Evolutionary conservation across 2,113 vertebrate species (phyloP), one percentile per base, ranked within the genome.

Genomic region (Zosterops japonicus): DNA sequence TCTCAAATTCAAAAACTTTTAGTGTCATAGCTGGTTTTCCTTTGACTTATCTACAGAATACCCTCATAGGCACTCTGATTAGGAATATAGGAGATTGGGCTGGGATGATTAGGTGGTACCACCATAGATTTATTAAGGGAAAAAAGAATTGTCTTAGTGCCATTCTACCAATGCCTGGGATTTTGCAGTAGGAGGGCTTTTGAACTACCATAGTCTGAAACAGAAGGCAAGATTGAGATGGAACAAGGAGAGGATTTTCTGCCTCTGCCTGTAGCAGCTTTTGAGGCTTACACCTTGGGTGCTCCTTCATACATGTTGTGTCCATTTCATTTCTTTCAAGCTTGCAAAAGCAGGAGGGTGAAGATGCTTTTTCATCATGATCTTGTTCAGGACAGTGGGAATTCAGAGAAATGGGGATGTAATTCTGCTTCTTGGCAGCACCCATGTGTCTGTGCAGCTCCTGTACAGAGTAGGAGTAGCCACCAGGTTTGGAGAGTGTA

Each of bases 361-460:
- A 60, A 87, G 56, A 49, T 46, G 16, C 3, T 60, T 72, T 69
- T 78, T 67, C 28, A 52, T 52, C 14, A 5, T 2, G 1, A 56
- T 60, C 22, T 44, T 44, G 8, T 11, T 79, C 3, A 3, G 49
- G n/a, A 49, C 24, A 75, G 36, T 9, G 31, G 33, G 28, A 84
- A 78, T 87, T 79, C 42, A 87, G 57, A 94, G 16, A 77, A 7
- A 2, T 46, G 20, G 12, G 33, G 19, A 60, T 63, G 22, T n/a
- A 70, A 44, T 74, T 86, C 60, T 47, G 5, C 18, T 67, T 81
- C 39, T 77, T 1, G 1, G 33, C n/a, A 78, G 50, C 25, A 65
- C 14, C 5, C 1, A 0, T 0, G 0, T 35, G 23, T 53, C 63
- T 80, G 20, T 61, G 39, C 28, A 61, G 46, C 18, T 31, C 39